A percentile compares a stretch with the other conserved stretches of the same genome.
Evolutionary conservation across 2,888 invertebrate genomes (phyloP).

Genomic region (Cataglyphis albicans): DNA sequence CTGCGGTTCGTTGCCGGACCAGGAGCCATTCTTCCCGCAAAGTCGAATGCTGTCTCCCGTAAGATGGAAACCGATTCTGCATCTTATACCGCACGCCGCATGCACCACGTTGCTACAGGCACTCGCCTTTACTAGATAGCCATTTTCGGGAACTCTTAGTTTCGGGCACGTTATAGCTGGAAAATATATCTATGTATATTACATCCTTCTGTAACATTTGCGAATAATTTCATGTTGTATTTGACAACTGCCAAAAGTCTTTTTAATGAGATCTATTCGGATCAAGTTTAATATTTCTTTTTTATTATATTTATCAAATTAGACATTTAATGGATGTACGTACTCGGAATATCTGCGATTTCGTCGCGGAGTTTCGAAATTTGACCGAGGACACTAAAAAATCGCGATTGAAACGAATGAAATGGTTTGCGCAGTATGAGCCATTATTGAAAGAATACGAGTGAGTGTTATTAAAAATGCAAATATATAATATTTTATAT

Average conservation of each 20-base stretch:
- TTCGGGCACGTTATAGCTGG: conserved; percentile 88
- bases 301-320: neutral
- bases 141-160: conserved; percentile 88
- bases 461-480: conserved; percentile 66
- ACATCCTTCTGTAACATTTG: neutral
- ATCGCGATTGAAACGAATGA: conserved; percentile 64
- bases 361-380: conserved; percentile 71
- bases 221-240: neutral
- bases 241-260: neutral
- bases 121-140: conserved; percentile 89
- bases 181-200: neutral
- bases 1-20: conserved; percentile 89
- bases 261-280: neutral
- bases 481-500: neutral
- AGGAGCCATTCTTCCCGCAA: conserved; percentile 89
- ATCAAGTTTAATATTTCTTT: neutral
- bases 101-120: conserved; percentile 89
- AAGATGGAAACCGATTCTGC: conserved; percentile 89
- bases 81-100: conserved; percentile 90
- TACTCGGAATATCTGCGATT: conserved; percentile 71
- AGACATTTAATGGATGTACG: conserved; percentile 72
- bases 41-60: conserved; percentile 88
- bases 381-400: conserved; percentile 72
- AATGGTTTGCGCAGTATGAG: conserved; percentile 76
- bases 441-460: conserved; percentile 79